Evolutionary conservation across 1,140 invertebrate species (phyloP), one percentile per base, ranked within the genome.

Genomic region (Cherax quadricarinatus): DNA sequence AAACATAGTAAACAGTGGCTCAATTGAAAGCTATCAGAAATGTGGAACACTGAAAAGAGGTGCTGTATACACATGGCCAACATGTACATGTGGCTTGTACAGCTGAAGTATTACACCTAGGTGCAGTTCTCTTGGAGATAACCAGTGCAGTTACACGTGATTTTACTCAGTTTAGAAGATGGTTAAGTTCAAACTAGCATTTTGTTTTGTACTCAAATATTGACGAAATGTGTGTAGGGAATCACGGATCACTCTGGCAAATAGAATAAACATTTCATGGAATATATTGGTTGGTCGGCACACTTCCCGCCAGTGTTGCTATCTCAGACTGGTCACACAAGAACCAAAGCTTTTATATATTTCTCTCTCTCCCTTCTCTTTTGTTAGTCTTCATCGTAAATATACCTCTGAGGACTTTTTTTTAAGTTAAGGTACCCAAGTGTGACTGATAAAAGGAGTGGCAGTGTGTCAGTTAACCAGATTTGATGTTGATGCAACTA

Each of bases 371-470:
- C 62, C 18, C 18, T 10, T 53, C 18, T 18, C 48, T 14, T 70
- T 49, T 86, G 84, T 49, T 73, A n/a, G 66, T 66, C 41, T 70
- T 70, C 66, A 66, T 49, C 66, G 18, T 70, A 41, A 86, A 62
- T 86, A 86, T 86, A 86, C 84, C 84, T 86, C 81, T 60, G 57
- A 83, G 57, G 81, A 83, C 81, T 57, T 57, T 66, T 49, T 66
- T 7, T 73, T 49, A 48, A 73, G 48, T 82, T 51, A 48, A 82
- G 49, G 51, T 53, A 51, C 84, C 57, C 48, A 86, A 48, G 66
- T 49, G 66, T 62, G 60, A 70, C 62, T 70, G 62, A 49, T 49
- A 73, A 41, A 41, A 57, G 53, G 18, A 41, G 62, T 86, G 70
- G 62, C 73, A 7, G 84, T 41, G 62, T 86, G 84, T 66, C 14